Evolutionary conservation across 2,113 vertebrate genomes (phyloP).

Genomic region (Zootoca vivipara): DNA sequence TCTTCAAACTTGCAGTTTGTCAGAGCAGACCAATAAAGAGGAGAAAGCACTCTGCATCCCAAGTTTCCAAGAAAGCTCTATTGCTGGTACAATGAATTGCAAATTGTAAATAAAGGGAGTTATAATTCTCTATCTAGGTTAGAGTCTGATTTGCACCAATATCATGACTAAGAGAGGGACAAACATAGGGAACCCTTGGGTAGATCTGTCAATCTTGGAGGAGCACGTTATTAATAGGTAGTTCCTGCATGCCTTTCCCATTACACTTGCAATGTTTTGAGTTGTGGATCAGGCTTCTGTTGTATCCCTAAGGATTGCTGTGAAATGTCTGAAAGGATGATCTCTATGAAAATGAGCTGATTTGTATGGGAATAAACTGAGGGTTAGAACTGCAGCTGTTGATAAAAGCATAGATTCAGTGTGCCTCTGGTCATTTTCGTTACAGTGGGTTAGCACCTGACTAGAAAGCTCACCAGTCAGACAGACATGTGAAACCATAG

Average conservation of each 20-base stretch:
- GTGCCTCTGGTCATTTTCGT: not conserved
- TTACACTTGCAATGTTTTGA: not conserved
- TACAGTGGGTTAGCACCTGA: not conserved
- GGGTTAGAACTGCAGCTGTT: not conserved
- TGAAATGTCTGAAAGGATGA: not conserved
- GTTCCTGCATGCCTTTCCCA: not conserved
- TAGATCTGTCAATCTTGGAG: not conserved
- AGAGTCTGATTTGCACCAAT: not conserved
- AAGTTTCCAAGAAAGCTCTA: not conserved
- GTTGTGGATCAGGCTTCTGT: not conserved
- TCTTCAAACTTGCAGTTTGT: not conserved
- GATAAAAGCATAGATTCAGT: not conserved
- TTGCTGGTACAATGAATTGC: not conserved
- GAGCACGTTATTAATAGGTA: not conserved
- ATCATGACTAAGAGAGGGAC: not conserved
- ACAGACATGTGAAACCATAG: not conserved
- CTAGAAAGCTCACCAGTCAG: not conserved
- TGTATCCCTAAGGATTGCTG: not conserved
- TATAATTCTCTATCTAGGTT: not conserved
- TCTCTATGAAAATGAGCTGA: not conserved
- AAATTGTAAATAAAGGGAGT: not conserved
- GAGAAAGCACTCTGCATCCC: not conserved
- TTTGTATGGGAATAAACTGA: not conserved
- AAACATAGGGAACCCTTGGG: not conserved
- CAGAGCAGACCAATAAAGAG: not conserved